Evolutionary conservation across 53 echinoderm and acorn worm genomes (phyloP).

Genomic region (Glandiceps talaboti): DNA sequence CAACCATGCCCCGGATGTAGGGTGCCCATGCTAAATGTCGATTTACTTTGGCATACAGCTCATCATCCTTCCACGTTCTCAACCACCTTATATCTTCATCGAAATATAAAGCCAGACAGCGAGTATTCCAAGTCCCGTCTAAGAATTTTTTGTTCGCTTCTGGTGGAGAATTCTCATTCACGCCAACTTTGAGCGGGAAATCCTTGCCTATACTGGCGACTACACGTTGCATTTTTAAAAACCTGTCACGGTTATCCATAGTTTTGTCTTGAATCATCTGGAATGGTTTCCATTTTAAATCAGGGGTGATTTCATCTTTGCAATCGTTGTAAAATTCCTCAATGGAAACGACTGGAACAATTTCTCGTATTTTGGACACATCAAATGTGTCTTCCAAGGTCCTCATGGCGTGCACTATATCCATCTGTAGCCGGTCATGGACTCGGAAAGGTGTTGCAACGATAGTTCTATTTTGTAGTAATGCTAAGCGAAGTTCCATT

Average conservation of each 20-base stretch:
- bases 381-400: conserved; percentile 28
- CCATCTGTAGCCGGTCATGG: not conserved
- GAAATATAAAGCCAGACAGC: not conserved
- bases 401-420: not conserved
- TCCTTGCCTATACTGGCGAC: not conserved
- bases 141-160: not conserved
- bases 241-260: not conserved
- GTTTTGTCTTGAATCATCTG: not conserved
- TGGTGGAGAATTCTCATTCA: not conserved
- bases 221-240: not conserved
- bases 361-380: conserved; percentile 6
- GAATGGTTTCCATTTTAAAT: not conserved
- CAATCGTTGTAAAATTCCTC: conserved; percentile 27
- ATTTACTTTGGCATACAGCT: not conserved
- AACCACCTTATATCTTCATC: not conserved
- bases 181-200: not conserved
- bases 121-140: not conserved
- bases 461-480: not conserved
- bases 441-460: not conserved
- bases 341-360: conserved; percentile 19
- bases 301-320: not conserved
- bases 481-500: not conserved
- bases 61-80: not conserved
- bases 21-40: not conserved
- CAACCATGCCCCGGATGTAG: not conserved